Conservation (phyloP, 2,797 vertebrate species). For the Sebastes elongatus region DNA sequence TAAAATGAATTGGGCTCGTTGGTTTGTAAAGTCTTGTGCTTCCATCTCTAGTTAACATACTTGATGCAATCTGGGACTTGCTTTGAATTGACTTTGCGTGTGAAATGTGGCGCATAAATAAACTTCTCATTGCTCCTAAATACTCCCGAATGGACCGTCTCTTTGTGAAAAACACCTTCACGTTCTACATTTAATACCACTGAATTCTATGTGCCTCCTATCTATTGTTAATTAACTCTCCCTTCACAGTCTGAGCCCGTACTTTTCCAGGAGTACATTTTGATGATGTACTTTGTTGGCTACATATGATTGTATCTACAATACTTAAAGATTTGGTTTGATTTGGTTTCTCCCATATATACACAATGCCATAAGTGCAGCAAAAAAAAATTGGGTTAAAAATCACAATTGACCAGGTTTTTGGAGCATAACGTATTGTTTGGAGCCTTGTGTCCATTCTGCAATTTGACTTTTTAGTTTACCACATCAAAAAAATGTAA, state of each 20-base stretch:
- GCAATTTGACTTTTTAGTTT: background rate
- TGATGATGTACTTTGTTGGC: background rate
- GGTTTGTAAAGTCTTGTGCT: background rate
- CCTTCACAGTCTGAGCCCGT: background rate
- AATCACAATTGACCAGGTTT: background rate
- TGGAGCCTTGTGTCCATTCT: background rate
- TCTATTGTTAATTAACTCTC: background rate
- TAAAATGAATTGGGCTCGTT: too few species aligned
- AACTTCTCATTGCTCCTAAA: background rate
- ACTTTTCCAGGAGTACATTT: background rate
- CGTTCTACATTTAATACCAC: background rate
- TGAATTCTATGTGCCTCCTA: background rate
- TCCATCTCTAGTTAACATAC: background rate
- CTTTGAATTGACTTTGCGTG: background rate
- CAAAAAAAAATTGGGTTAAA: background rate
- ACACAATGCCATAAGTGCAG: background rate
- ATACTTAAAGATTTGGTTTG: background rate
- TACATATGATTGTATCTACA: too few species aligned
- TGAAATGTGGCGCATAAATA: background rate
- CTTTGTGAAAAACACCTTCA: background rate
- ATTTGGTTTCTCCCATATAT: background rate
- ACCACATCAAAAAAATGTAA: background rate
- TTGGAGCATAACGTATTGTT: background rate
- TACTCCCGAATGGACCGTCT: background rate
- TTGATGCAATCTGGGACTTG: too few species aligned